phyloP scores from a whole-genome alignment of 2,113 vertebrate species.

The Trogon melanurus region DNA sequence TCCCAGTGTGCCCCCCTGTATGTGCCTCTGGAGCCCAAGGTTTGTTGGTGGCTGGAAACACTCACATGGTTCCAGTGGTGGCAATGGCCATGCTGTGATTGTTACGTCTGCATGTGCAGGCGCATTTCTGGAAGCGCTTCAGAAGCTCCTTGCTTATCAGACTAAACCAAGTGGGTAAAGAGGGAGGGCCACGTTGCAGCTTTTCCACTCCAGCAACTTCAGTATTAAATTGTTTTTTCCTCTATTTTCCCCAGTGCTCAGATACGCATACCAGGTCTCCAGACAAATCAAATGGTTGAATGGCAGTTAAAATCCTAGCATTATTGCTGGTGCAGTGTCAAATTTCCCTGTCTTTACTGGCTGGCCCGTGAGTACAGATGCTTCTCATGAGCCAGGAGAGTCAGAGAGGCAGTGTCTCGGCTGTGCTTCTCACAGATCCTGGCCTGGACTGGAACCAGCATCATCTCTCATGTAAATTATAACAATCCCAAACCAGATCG shows the following conservation, averaged over 20 bases:
- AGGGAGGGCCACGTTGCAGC: not conserved
- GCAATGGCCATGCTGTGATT: not conserved
- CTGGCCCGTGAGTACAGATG: rapidly evolving
- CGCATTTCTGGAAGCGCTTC: rapidly evolving
- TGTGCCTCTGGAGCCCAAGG: not conserved
- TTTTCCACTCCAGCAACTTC: not conserved
- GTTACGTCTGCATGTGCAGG: rapidly evolving
- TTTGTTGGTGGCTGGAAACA: not conserved
- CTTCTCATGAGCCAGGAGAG: not conserved
- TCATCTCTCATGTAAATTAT: not conserved
- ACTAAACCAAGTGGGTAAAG: not conserved
- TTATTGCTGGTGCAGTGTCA: not conserved
- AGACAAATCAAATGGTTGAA: not conserved
- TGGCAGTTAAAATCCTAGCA: not conserved
- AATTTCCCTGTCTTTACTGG: not conserved
- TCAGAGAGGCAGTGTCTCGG: not conserved
- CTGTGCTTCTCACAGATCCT: not conserved
- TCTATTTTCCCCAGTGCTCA: not conserved
- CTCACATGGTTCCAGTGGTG: rapidly evolving
- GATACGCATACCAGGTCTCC: not conserved
- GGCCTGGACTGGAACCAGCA: not conserved
- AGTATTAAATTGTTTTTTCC: not conserved
- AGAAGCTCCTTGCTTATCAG: not conserved
- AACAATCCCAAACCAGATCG: not conserved
- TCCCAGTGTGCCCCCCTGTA: rapidly evolving